A percentile compares a stretch with the other conserved stretches of the same genome.
Conservation (phyloP, 2,797 vertebrate species). For the Zalophus californianus region DNA sequence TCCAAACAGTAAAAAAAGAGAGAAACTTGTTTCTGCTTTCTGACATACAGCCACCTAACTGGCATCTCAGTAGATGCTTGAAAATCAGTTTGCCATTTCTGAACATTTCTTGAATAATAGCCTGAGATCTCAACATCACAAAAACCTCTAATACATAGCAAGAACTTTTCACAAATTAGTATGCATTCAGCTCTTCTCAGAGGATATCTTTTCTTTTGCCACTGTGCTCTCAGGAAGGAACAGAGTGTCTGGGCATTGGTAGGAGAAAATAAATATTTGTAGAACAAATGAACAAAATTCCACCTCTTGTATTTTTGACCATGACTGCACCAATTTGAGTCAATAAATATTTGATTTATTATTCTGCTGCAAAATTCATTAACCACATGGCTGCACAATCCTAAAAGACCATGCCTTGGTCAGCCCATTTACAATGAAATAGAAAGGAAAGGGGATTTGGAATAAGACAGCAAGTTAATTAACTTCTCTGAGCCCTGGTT, state of each 20-base stretch:
- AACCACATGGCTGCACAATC: not conserved
- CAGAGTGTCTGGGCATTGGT: not conserved
- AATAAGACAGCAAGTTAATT: not conserved
- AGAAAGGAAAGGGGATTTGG: not conserved
- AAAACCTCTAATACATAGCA: not conserved
- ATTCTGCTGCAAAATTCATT: slow-evolving; percentile 65
- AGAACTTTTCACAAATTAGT: slow-evolving; percentile 10
- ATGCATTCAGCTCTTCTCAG: not conserved
- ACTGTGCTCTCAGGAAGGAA: not conserved
- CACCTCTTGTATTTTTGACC: not conserved
- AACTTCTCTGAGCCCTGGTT: not conserved
- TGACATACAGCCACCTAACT: not conserved
- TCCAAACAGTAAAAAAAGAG: not conserved
- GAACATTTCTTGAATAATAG: slow-evolving; percentile 18
- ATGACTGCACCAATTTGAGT: not conserved
- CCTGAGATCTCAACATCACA: not conserved
- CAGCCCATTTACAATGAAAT: slow-evolving; percentile 37
- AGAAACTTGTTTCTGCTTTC: not conserved
- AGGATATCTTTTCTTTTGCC: not conserved
- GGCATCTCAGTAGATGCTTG: not conserved
- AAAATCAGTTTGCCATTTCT: slow-evolving; percentile 16
- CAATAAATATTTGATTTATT: slow-evolving; percentile 63
- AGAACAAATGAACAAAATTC: slow-evolving; percentile 45
- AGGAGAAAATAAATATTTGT: slow-evolving; percentile 61
- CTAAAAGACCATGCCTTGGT: not conserved